phyloP scores from a whole-genome alignment of 2,113 vertebrate genomes.

The Psittacus erithacus region DNA sequence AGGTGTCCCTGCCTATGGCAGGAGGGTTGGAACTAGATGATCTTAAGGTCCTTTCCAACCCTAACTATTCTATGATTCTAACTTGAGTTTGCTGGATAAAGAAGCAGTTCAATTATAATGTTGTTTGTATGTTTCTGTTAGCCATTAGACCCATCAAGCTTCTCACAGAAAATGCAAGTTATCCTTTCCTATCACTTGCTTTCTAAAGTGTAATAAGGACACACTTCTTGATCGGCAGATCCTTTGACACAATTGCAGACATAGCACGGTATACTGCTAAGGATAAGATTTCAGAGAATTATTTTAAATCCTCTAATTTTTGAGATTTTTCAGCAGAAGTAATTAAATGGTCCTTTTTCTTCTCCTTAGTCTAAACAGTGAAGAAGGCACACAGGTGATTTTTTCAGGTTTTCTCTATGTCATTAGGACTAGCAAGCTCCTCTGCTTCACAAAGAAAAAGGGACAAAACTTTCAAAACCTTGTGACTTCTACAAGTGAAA shows the following conservation, averaged over 20 bases:
- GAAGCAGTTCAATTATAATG: background rate
- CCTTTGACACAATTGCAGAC: background rate
- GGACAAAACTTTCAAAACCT: background rate
- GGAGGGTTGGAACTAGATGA: too few species aligned
- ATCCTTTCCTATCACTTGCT: background rate
- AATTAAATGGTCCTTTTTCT: background rate
- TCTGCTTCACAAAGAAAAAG: background rate
- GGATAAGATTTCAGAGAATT: background rate
- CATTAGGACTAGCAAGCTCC: background rate
- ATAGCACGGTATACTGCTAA: background rate
- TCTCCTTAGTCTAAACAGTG: background rate
- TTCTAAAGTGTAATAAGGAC: background rate
- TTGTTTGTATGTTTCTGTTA: background rate
- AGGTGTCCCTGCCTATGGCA: too few species aligned
- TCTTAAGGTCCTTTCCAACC: too few species aligned
- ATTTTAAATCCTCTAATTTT: background rate
- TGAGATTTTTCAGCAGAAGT: background rate
- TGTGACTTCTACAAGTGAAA: background rate
- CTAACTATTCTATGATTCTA: background rate
- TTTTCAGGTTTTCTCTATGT: background rate
- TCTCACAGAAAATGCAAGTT: background rate
- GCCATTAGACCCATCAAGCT: background rate
- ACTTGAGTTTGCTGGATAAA: background rate
- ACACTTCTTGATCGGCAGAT: background rate
- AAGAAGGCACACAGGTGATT: background rate